These are phyloP conservation scores for Exephanes ischioxanthus DNA, from an alignment of 2,888 invertebrate genomes.

Conservation along the genomic window DNA sequence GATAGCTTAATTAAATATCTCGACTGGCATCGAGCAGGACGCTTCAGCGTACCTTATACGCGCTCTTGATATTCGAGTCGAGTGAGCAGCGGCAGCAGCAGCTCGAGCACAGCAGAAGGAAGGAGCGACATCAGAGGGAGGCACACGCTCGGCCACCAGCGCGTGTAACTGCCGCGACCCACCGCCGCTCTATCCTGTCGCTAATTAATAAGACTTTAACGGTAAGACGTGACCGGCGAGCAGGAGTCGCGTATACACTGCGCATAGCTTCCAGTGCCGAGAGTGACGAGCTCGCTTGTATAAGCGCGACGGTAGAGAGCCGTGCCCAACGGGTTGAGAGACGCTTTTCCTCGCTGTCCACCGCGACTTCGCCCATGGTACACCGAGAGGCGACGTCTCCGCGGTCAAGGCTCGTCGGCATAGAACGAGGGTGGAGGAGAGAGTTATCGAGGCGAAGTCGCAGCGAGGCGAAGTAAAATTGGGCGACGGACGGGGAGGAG, in stretches of 20 bases:
- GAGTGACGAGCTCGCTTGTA: constrained; percentile 25
- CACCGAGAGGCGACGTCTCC: constrained; percentile 18
- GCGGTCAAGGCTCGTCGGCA: constrained; percentile 32
- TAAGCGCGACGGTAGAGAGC: neutral
- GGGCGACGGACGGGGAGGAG: constrained; percentile 36
- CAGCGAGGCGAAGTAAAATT: constrained; percentile 30
- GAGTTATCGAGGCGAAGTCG: constrained; percentile 17
- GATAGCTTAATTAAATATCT: constrained; percentile 75
- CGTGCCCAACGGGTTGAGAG: constrained; percentile 1
- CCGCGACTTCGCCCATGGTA: constrained; percentile 6
- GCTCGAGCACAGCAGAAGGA: constrained; percentile 3
- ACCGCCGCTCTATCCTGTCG: constrained; percentile 71
- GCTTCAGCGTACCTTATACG: constrained; percentile 44
- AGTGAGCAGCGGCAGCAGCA: constrained; percentile 51
- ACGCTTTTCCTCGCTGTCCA: neutral
- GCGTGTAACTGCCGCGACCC: constrained; percentile 70
- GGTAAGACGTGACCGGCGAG: constrained; percentile 70
- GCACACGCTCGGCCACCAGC: constrained; percentile 60
- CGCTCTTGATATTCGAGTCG: constrained; percentile 58
- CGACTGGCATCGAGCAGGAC: constrained; percentile 67
- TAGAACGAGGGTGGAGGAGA: constrained; percentile 46
- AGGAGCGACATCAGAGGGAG: constrained; percentile 52
- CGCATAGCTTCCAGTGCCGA: neutral
- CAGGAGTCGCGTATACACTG: constrained; percentile 62
- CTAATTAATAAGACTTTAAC: constrained; percentile 75